phyloP scores from a whole-genome alignment of 2,888 invertebrate species.

The Cenopis cana region DNA sequence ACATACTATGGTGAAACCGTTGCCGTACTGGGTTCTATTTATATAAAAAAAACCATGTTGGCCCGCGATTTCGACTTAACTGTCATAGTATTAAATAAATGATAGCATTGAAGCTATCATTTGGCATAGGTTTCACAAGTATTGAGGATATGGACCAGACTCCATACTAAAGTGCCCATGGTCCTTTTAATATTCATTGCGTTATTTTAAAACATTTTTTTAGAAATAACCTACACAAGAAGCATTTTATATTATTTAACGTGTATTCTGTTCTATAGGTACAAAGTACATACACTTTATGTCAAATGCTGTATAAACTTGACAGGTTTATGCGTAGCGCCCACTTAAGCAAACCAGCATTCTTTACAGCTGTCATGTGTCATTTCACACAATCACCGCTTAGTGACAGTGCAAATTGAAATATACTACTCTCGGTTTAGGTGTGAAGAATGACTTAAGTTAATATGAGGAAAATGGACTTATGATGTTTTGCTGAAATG shows the following conservation, averaged over 20 bases:
- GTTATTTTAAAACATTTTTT: too few relatives aligned
- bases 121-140: too few relatives aligned
- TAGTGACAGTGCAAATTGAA: conserved; percentile 40
- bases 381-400: conserved; percentile 41
- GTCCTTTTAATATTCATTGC: too few relatives aligned
- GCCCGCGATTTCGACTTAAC: too few relatives aligned
- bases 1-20: too few relatives aligned
- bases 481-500: conserved; percentile 3
- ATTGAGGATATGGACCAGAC: too few relatives aligned
- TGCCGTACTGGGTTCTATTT: too few relatives aligned
- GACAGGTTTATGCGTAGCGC: conserved; percentile 41
- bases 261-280: conserved; percentile 6
- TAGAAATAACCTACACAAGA: background rate
- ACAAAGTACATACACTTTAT: conserved; percentile 16
- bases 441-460: conserved; percentile 4
- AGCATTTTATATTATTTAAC: conserved; percentile 5
- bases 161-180: too few relatives aligned
- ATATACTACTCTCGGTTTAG: conserved; percentile 26
- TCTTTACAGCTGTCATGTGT: conserved; percentile 41
- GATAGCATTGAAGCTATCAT: too few relatives aligned
- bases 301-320: conserved; percentile 37
- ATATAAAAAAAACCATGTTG: too few relatives aligned
- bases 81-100: too few relatives aligned
- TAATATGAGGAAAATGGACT: conserved; percentile 5
- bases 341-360: conserved; percentile 35